phyloP scores from a whole-genome alignment of 1,140 invertebrate genomes.

The Phthorimaea operculella region DNA sequence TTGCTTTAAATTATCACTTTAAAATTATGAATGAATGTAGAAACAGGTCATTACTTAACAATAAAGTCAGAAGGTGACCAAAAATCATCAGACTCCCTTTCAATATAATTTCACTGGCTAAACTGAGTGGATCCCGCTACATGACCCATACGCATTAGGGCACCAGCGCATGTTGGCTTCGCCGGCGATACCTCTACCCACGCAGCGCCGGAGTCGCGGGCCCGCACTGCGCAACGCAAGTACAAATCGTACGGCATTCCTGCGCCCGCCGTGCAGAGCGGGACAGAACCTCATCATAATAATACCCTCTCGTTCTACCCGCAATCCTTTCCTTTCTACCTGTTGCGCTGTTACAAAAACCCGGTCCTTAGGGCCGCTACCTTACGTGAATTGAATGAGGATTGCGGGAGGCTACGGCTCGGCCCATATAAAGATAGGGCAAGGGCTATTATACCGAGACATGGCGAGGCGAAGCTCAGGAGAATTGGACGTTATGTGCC shows the following conservation, averaged over 20 bases:
- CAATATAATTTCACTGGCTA: conserved; percentile 66
- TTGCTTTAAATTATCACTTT: too few species aligned
- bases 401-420: conserved; percentile 60
- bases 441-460: conserved; percentile 51
- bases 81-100: conserved; percentile 66
- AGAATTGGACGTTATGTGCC: conserved; percentile 46
- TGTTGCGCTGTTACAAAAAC: conserved; percentile 66
- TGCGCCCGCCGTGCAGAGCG: conserved; percentile 38
- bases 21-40: background rate
- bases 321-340: conserved; percentile 67
- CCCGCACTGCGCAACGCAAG: conserved; percentile 41
- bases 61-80: conserved; percentile 32
- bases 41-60: background rate
- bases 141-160: conserved; percentile 67
- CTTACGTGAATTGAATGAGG: conserved; percentile 65
- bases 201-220: conserved; percentile 24
- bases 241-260: conserved; percentile 66
- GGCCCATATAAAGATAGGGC: conserved; percentile 64
- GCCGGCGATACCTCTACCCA: conserved; percentile 40
- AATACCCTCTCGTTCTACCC: conserved; percentile 42
- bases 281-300: conserved; percentile 38
- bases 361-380: conserved; percentile 65
- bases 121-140: conserved; percentile 63
- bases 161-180: conserved; percentile 56
- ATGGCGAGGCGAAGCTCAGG: conserved; percentile 32